Conservation (phyloP, 2,888 invertebrate genomes). For the Drosophila stalkeri region DNA sequence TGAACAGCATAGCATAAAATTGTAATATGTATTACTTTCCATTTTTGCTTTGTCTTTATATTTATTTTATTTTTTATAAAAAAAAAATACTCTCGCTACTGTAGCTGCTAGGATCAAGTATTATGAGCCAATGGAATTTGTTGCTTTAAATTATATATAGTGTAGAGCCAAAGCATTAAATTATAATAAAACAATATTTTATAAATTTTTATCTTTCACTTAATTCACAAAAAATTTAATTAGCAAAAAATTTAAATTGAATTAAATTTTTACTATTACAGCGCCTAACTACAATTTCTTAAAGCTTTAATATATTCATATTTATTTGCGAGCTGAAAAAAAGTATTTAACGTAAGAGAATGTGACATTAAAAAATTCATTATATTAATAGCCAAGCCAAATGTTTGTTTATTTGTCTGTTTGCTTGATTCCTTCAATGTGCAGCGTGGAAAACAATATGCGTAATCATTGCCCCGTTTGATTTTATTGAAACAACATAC, state of each 20-base stretch:
- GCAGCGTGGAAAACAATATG: not conserved
- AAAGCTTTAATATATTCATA: not conserved
- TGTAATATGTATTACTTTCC: no score
- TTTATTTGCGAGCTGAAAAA: not conserved
- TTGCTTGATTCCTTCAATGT: not conserved
- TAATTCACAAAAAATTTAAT: no score
- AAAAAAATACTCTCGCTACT: no score
- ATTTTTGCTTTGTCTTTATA: not conserved
- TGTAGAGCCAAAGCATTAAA: not conserved
- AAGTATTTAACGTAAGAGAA: not conserved
- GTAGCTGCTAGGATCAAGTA: not conserved
- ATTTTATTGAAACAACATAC: slow-evolving; percentile 4
- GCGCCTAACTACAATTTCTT: not conserved
- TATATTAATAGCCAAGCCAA: not conserved
- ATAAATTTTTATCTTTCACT: not conserved
- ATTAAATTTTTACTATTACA: not conserved
- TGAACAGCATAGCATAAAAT: no score
- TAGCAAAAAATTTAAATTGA: not conserved
- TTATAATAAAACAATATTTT: not conserved
- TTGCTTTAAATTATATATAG: not conserved
- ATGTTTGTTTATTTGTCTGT: not conserved
- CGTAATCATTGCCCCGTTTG: slow-evolving; percentile 6
- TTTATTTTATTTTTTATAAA: not conserved
- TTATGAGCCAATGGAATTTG: not conserved
- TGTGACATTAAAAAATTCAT: not conserved